Percentiles rank a stretch among this genome's conserved stretches.
Conservation (phyloP, 2,888 invertebrate species). For the Lasioglossum villosulum region DNA sequence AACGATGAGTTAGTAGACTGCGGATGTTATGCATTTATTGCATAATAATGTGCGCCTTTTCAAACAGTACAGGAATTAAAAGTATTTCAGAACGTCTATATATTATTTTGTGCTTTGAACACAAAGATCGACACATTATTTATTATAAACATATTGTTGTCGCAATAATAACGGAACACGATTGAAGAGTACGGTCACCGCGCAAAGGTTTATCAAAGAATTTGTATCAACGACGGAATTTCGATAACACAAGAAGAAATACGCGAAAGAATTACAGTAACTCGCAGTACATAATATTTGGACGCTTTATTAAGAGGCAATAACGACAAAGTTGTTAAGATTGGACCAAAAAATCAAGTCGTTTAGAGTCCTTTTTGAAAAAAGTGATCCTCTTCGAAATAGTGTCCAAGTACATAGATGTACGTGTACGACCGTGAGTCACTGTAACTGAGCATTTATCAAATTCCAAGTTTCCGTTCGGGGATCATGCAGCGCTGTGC, state of each 20-base stretch:
- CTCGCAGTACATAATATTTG: neutral
- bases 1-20: neutral
- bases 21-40: too few relatives aligned
- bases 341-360: neutral
- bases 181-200: too few relatives aligned
- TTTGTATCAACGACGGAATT: neutral
- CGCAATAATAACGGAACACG: neutral
- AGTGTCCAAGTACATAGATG: too few relatives aligned
- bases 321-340: neutral
- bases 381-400: neutral
- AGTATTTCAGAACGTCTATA: too few relatives aligned
- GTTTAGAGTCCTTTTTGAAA: neutral
- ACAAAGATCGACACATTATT: neutral
- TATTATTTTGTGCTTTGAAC: neutral
- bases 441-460: neutral
- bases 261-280: neutral
- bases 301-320: neutral
- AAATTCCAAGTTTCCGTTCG: conserved; percentile 4
- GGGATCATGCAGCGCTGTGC: neutral
- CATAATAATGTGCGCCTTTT: too few relatives aligned
- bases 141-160: neutral
- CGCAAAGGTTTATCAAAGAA: neutral
- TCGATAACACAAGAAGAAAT: neutral
- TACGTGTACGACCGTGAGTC: too few relatives aligned
- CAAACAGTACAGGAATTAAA: too few relatives aligned